A percentile compares a stretch with the other conserved stretches of the same genome.
Conservation (phyloP, 2,797 vertebrate genomes). For the Petrocephalus sullivani region DNA sequence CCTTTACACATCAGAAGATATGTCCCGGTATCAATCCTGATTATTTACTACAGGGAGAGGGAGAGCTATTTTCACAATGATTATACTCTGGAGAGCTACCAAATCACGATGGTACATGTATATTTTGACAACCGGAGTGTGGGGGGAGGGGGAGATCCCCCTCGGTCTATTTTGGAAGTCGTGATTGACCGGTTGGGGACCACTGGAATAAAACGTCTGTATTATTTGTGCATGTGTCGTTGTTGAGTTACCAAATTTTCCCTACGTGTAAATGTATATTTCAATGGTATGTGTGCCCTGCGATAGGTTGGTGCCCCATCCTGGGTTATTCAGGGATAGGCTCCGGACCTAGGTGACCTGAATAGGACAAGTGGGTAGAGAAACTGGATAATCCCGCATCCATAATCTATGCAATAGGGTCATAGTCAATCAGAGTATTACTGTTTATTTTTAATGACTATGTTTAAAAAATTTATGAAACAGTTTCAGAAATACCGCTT, state of each 20-base stretch:
- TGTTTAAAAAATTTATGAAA: neutral
- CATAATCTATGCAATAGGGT: neutral
- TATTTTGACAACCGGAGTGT: neutral
- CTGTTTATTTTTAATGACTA: neutral
- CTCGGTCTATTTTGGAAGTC: neutral
- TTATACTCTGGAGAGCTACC: neutral
- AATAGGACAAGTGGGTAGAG: no score
- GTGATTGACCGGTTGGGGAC: neutral
- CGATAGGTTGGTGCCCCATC: neutral
- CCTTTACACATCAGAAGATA: neutral
- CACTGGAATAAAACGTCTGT: neutral
- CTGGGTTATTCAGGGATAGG: neutral
- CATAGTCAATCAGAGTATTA: neutral
- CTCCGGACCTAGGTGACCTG: no score
- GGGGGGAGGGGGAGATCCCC: no score
- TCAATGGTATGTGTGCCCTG: no score
- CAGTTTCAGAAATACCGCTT: neutral
- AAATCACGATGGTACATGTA: neutral
- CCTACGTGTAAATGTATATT: neutral
- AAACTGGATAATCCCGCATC: neutral
- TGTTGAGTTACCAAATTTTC: neutral
- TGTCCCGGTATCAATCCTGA: neutral
- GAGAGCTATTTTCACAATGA: neutral
- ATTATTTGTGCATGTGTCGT: neutral
- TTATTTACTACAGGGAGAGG: neutral